phyloP scores from a whole-genome alignment of 2,113 vertebrate species.

The Callospermophilus lateralis region DNA sequence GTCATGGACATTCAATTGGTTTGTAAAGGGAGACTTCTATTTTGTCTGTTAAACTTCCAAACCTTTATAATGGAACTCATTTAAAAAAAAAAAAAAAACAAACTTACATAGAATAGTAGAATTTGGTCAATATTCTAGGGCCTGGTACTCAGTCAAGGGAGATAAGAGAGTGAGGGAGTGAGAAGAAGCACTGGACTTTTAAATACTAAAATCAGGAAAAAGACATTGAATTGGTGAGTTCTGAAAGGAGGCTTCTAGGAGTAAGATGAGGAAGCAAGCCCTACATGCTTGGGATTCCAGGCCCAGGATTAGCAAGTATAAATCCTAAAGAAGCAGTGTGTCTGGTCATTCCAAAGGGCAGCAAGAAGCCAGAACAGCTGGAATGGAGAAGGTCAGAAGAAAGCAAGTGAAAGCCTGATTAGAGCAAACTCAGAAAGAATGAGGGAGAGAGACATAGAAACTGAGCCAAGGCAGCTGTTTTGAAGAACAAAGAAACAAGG shows the following conservation, averaged over 20 bases:
- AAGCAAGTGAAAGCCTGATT: neutral
- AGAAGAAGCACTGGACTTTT: neutral
- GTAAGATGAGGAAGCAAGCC: neutral
- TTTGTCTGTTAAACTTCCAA: neutral
- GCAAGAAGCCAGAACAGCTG: neutral
- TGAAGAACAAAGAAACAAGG: neutral
- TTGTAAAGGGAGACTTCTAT: neutral
- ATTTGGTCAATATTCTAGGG: neutral
- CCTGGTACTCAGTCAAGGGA: neutral
- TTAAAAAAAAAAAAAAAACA: neutral
- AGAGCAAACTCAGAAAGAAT: neutral
- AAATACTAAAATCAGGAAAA: neutral
- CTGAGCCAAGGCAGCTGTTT: neutral
- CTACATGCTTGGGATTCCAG: neutral
- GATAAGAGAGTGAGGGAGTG: neutral
- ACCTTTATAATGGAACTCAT: neutral
- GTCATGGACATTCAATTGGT: neutral
- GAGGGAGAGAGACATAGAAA: neutral
- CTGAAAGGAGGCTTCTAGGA: neutral
- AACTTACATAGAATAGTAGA: neutral
- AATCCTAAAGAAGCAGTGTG: neutral
- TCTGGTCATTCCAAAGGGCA: neutral
- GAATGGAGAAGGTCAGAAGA: neutral
- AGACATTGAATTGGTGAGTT: neutral
- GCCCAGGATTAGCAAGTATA: neutral